Conservation (phyloP, 2,797 vertebrate species). For the Choloepus didactylus region DNA sequence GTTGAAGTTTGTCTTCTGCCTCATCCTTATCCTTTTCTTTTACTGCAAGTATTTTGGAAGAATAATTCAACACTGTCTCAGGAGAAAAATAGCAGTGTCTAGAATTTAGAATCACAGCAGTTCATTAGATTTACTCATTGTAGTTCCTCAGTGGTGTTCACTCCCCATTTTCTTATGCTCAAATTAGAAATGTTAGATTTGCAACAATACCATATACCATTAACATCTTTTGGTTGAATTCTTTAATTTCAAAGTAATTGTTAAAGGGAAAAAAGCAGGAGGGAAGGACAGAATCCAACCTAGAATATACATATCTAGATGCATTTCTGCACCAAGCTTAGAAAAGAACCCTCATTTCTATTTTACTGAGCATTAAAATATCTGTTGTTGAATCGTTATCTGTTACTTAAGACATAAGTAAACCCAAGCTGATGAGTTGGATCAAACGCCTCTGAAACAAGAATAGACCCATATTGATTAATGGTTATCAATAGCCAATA, state of each 20-base stretch:
- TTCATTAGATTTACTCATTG: constrained; percentile 63
- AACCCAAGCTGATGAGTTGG: constrained; percentile 31
- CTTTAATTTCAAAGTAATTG: constrained; percentile 60
- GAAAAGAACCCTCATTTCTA: constrained; percentile 51
- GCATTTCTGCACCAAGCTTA: constrained; percentile 45
- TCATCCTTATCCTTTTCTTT: constrained; percentile 63
- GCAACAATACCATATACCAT: constrained; percentile 34
- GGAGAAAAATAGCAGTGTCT: constrained; percentile 61
- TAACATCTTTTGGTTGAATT: constrained; percentile 54
- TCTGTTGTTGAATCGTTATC: constrained; percentile 49
- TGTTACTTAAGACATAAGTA: constrained; percentile 58
- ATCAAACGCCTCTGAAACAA: constrained; percentile 30
- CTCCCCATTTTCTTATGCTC: constrained; percentile 61
- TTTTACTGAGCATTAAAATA: constrained; percentile 65
- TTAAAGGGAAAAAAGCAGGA: not conserved
- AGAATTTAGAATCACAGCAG: constrained; percentile 46
- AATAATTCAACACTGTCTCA: constrained; percentile 70
- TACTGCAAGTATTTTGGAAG: constrained; percentile 54
- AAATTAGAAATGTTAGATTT: constrained; percentile 56
- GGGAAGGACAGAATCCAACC: constrained; percentile 3
- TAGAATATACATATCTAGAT: constrained; percentile 5
- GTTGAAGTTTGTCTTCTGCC: constrained; percentile 54
- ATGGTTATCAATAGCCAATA: constrained; percentile 9
- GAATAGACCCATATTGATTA: constrained; percentile 15
- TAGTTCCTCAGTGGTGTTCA: constrained; percentile 38